Percentiles rank a stretch among this genome's conserved stretches.
These are phyloP conservation scores for Brachynemurus nebulosus DNA, from an alignment of 2,888 invertebrate genomes.

Conservation along the genomic window DNA sequence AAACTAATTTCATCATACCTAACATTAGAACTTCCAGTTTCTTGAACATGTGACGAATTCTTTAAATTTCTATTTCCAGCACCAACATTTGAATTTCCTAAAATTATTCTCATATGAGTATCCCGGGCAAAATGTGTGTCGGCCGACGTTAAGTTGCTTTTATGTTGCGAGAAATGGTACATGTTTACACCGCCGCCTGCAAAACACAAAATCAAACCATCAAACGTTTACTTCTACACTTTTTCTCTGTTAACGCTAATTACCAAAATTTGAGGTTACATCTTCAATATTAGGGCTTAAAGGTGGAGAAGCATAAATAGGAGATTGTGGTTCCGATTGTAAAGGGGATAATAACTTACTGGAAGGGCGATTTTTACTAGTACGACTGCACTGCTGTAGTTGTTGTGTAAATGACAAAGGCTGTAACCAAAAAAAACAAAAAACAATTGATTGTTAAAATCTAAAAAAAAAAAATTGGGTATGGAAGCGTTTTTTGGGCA, in stretches of 20 bases:
- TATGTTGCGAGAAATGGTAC: constrained; percentile 30
- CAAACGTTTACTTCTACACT: not conserved
- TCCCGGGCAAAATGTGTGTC: constrained; percentile 81
- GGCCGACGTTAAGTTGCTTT: constrained; percentile 36
- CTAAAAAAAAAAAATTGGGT: not conserved
- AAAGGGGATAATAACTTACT: constrained; percentile 44
- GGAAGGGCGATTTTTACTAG: constrained; percentile 47
- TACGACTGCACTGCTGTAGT: constrained; percentile 69
- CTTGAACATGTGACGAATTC: constrained; percentile 17
- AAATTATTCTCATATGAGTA: constrained; percentile 81
- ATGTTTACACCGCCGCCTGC: constrained; percentile 29
- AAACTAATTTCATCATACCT: not conserved
- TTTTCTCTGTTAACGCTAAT: constrained; percentile 8
- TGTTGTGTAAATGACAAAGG: constrained; percentile 87
- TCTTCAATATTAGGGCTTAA: constrained; percentile 37
- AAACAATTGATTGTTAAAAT: not conserved
- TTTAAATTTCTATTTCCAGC: constrained; percentile 28
- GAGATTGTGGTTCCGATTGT: constrained; percentile 52
- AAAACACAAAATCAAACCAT: constrained; percentile 3
- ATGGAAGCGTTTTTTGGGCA: not conserved
- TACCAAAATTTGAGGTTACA: constrained; percentile 30
- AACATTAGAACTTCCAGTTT: not conserved
- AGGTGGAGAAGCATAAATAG: constrained; percentile 58
- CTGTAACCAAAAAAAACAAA: constrained; percentile 28
- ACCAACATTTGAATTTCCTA: constrained; percentile 41